Base-by-base conservation (phyloP, 2,888 invertebrate species). In the Coremacera marginata region DNA sequence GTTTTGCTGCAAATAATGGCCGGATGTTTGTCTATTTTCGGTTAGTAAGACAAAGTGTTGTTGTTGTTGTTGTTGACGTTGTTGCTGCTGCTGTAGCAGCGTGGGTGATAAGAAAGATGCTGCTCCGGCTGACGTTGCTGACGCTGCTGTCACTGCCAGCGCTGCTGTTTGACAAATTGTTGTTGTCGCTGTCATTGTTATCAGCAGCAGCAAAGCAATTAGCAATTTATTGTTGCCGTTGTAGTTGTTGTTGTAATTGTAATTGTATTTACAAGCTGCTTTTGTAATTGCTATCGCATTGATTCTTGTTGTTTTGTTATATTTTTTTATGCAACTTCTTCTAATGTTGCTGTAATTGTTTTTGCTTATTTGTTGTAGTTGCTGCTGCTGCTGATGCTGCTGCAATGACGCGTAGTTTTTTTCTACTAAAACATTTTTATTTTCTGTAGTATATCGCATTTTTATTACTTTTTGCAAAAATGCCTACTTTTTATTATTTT, bases 41-140 rank as follows among this genome's bases (percentile, higher is more conserved):
- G 85, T 81, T 7, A 88, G 79, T 83, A 87, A 83, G 31, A 84
- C 86, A 77, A 87, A 87, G 1, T 86, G 82, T 76, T 87, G 88
- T 71, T 87, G 86, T 70, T 85, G 87, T 70, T 84, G 86, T 77
- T 83, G 65, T 78, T 84, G 84, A 51, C 82, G 84, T 68, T 84
- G 84, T 79, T 82, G 78, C 67, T 81, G 82, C n/a, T n/a, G n/a
- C 62, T 82, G 85, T 65, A 78, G 81, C 34, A 79, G 73, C 25
- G 74, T 71, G 16, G 76, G 71, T 60, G 77, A 22, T 19, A n/a
- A n/a, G n/a, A n/a, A n/a, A n/a, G 77, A 31, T n/a, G 27, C 55
- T 51, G 70, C 37, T 55, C 84, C 81, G 74, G 85, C 71, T 55
- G 74, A 65, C 8, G 67, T 22, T 75, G 68, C 19, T 16, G 84